phyloP scores from a whole-genome alignment of 2,888 invertebrate species.

The Dynastes tityus region DNA sequence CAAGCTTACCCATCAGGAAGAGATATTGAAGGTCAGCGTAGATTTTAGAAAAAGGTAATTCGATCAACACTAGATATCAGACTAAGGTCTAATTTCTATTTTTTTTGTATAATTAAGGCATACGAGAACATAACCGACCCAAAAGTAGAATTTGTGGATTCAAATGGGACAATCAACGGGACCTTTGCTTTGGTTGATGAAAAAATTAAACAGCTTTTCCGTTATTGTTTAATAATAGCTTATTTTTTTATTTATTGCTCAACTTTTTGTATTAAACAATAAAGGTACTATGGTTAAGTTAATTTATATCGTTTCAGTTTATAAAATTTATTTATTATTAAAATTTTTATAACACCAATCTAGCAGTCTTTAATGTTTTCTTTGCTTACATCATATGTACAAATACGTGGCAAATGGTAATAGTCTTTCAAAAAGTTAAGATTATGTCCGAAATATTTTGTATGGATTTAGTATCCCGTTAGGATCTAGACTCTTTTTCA shows the following conservation, averaged over 20 bases:
- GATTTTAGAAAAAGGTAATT: constrained; percentile 66
- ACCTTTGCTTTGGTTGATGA: constrained; percentile 13
- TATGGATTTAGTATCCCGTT: constrained; percentile 97
- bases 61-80: not conserved
- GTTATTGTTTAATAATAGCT: not conserved
- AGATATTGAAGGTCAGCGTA: constrained; percentile 60
- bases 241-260: constrained; percentile 16
- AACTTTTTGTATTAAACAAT: not conserved
- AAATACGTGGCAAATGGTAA: not conserved
- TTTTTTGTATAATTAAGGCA: constrained; percentile 53
- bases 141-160: constrained; percentile 50
- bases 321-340: not conserved
- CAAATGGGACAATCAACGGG: constrained; percentile 39
- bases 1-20: constrained; percentile 63
- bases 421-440: not conserved
- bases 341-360: not conserved
- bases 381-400: too few species aligned
- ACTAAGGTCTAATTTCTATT: constrained; percentile 32
- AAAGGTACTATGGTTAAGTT: too few species aligned
- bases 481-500: constrained; percentile 93
- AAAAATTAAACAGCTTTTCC: constrained; percentile 47
- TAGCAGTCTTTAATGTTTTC: too few species aligned
- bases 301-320: not conserved
- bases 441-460: constrained; percentile 77
- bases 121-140: constrained; percentile 54